Evolutionary conservation across 2,113 vertebrate species (phyloP).

Genomic region (Microtus ochrogaster): DNA sequence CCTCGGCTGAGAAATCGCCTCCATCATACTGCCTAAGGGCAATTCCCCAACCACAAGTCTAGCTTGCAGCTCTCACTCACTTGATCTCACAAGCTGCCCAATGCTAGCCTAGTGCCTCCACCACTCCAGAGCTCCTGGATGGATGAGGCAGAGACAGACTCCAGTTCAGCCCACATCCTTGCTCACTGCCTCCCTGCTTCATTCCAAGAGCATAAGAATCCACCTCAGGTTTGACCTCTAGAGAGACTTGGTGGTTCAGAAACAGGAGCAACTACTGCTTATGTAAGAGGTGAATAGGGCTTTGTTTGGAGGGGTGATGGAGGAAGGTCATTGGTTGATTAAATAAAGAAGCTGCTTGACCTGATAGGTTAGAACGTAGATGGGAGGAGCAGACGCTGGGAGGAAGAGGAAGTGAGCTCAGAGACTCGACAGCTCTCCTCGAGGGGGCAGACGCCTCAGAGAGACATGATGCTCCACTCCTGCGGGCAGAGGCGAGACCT

Average conservation of each 20-base stretch:
- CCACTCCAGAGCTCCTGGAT: neutral
- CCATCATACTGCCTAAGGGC: neutral
- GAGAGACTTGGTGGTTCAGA: neutral
- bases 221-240: neutral
- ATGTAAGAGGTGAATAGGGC: neutral
- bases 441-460: too few relatives aligned
- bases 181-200: neutral
- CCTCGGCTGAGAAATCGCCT: neutral
- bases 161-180: neutral
- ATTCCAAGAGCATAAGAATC: neutral
- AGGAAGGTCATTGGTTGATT: too few relatives aligned
- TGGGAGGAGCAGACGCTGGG: too few relatives aligned
- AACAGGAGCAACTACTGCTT: neutral
- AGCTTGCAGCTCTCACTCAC: neutral
- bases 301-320: neutral
- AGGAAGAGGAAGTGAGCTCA: too few relatives aligned
- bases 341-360: too few relatives aligned
- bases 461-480: too few relatives aligned
- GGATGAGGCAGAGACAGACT: neutral
- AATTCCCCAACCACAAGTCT: neutral
- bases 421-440: too few relatives aligned
- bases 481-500: too few relatives aligned
- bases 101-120: neutral
- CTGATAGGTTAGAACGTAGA: too few relatives aligned
- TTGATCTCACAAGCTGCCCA: neutral